These are phyloP conservation scores for Anguilla japonica DNA, from an alignment of 2,113 vertebrate species.

Conservation along the genomic window DNA sequence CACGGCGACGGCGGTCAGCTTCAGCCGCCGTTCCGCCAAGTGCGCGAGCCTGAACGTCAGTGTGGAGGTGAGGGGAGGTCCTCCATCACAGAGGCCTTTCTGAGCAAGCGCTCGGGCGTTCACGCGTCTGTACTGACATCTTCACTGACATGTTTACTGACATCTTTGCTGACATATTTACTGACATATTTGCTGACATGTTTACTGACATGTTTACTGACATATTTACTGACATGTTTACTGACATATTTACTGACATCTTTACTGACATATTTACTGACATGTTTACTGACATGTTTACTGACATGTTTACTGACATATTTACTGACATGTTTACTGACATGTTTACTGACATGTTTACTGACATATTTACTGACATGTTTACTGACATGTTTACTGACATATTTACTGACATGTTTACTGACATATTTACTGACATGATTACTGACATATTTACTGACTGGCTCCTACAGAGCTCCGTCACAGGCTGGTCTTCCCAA, in stretches of 20 bases:
- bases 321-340: neutral
- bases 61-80: neutral
- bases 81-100: neutral
- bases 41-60: neutral
- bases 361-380: neutral
- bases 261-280: neutral
- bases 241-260: neutral
- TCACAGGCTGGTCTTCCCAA: no score
- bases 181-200: neutral
- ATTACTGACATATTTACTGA: no score
- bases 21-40: constrained; percentile 21
- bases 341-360: neutral
- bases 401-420: neutral
- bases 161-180: no score
- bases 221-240: neutral
- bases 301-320: neutral
- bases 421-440: no score
- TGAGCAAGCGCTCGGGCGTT: neutral
- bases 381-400: neutral
- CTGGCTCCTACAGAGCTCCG: no score
- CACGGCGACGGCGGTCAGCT: constrained; percentile 55
- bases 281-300: neutral
- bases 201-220: neutral
- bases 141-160: neutral
- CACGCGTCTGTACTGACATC: neutral